Conservation (phyloP, 2,113 vertebrate genomes). For the Hyperopisus bebe region DNA sequence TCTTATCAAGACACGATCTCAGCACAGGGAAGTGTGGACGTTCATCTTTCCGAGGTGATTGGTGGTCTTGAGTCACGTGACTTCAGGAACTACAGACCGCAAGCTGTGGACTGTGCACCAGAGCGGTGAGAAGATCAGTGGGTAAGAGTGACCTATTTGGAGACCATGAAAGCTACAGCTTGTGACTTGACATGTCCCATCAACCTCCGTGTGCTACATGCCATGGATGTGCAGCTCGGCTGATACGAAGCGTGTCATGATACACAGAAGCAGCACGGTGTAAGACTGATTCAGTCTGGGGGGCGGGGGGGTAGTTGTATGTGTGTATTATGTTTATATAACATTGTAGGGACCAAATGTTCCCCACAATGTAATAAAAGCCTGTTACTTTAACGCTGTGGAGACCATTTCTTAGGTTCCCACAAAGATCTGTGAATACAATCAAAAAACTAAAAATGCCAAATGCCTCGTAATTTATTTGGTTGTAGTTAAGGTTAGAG, state of each 20-base stretch:
- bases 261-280: neutral
- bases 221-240: neutral
- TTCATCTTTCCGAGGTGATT: neutral
- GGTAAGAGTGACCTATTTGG: neutral
- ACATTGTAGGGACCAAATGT: no score
- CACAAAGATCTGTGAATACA: no score
- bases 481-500: no score
- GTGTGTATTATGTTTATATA: no score
- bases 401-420: no score
- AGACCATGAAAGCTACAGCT: neutral
- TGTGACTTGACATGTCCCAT: neutral
- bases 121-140: neutral
- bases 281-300: neutral
- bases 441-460: no score
- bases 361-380: no score
- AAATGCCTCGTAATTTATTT: no score
- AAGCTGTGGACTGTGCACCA: neutral
- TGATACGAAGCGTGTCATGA: neutral
- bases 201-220: neutral
- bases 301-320: neutral
- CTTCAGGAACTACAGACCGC: neutral
- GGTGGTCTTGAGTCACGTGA: neutral
- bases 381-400: no score
- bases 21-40: neutral
- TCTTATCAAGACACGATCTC: neutral